Evolutionary conservation across 2,888 invertebrate genomes (phyloP), one percentile per base, ranked within the genome.

Genomic region (Apamea crenata): DNA sequence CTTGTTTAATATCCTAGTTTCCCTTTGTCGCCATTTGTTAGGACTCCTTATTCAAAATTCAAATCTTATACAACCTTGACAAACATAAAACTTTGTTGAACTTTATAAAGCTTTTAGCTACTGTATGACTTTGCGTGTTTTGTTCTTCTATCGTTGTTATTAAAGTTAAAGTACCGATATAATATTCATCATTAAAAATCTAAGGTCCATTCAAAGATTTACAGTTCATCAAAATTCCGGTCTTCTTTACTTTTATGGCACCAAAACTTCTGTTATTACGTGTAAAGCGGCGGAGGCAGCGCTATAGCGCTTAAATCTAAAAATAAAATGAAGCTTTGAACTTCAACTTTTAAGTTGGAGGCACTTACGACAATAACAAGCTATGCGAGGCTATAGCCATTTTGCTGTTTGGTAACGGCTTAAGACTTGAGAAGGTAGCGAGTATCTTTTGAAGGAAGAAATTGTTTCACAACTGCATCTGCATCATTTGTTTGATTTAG

Each of bases 311-410:
- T 88, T 80, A 80, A 82, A 85, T 85, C 80, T 84, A 69, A 85
- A 85, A 89, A 87, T 90, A 83, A 89, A 88, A 88, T 88, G 81
- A 88, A 80, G 86, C 76, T 87, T 87, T 77, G 76, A 88, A 89
- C 83, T 88, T 91, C 81, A 87, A 89, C 82, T 88, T 88, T 88
- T 78, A 85, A 88, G 84, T 88, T 88, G 84, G 83, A 87, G 87
- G 87, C 81, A 87, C 89, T 91, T 89, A 87, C 86, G 85, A 87
- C 87, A 82, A 87, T 90, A 89, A 90, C 89, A 89, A 89, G 88
- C 88, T 88, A 86, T 88, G 77, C 70, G 77, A 50, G 77, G 88
- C 79, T 86, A 87, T 88, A 87, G 86, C 86, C 84, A 78, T 86
- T 84, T 81, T 80, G 82, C 63, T 78, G 53, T 70, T 81, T 84